These are phyloP conservation scores for Aleadryas rufinucha DNA, from an alignment of 2,113 vertebrate genomes.

Conservation along the genomic window DNA sequence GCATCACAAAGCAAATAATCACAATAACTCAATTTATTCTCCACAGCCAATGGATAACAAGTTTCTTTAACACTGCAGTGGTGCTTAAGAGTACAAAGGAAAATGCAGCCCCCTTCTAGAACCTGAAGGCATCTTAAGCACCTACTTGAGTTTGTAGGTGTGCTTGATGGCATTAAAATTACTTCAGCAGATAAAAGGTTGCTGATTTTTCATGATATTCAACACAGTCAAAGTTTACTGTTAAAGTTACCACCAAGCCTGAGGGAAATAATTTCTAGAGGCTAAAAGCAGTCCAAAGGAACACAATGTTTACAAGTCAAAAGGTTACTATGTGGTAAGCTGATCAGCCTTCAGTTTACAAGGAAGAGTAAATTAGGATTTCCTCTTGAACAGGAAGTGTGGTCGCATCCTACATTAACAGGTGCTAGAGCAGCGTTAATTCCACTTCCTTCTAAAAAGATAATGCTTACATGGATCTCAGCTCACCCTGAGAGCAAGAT, in stretches of 20 bases:
- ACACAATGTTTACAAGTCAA: slow-evolving; percentile 66
- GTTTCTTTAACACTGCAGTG: not conserved
- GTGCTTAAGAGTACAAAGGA: not conserved
- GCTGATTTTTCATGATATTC: not conserved
- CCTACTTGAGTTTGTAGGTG: not conserved
- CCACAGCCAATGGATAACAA: not conserved
- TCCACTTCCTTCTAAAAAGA: slow-evolving; percentile 61
- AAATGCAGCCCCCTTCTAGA: not conserved
- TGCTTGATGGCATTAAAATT: not conserved
- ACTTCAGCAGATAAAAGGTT: not conserved
- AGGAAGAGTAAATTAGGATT: slow-evolving; percentile 70
- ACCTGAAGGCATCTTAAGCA: not conserved
- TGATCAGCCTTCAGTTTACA: slow-evolving; percentile 51
- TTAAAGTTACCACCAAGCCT: not conserved
- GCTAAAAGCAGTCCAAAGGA: slow-evolving; percentile 49
- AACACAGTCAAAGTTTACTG: not conserved
- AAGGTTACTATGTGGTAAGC: slow-evolving; percentile 68
- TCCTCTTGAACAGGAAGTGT: slow-evolving; percentile 71
- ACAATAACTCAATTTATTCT: not conserved
- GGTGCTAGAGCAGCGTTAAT: slow-evolving; percentile 61
- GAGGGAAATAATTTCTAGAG: slow-evolving; percentile 1
- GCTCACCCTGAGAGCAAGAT: not conserved
- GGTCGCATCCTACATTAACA: slow-evolving; percentile 60
- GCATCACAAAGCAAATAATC: slow-evolving; percentile 27
- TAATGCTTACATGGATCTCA: not conserved